These are phyloP conservation scores for Leptoclinus maculatus DNA, from an alignment of 2,797 vertebrate genomes.

Conservation along the genomic window DNA sequence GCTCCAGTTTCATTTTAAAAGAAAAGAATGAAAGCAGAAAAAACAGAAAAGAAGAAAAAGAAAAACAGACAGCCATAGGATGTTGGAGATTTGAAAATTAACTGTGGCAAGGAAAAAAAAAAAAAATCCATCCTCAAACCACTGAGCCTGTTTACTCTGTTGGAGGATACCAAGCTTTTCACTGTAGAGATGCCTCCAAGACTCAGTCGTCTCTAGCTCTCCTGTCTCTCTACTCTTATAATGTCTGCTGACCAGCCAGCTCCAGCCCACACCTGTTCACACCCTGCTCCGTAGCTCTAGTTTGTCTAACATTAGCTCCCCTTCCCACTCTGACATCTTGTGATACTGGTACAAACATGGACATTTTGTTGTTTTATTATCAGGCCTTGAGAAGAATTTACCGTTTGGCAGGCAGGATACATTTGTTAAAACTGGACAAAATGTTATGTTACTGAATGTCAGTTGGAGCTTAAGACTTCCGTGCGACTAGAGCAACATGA, in stretches of 20 bases:
- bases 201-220: constrained; percentile 54
- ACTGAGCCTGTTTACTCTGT: constrained; percentile 82
- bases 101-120: constrained; percentile 80
- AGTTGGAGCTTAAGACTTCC: background rate
- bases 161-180: constrained; percentile 75
- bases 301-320: constrained; percentile 9
- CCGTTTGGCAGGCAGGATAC: background rate
- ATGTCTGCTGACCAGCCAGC: constrained; percentile 48
- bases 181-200: constrained; percentile 72
- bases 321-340: background rate
- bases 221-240: constrained; percentile 39
- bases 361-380: background rate
- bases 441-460: background rate
- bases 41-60: constrained; percentile 74
- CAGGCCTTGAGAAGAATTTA: background rate
- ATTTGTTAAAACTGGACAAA: constrained; percentile 2
- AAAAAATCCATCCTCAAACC: constrained; percentile 79
- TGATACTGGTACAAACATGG: background rate
- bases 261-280: constrained; percentile 52
- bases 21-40: constrained; percentile 84
- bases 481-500: background rate
- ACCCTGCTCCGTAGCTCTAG: background rate
- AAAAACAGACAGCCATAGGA: constrained; percentile 85
- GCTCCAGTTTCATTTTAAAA: constrained; percentile 88
- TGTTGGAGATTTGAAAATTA: constrained; percentile 87